Evolutionary conservation across 2,797 vertebrate species (phyloP).

Genomic region (Melanitta fusca): DNA sequence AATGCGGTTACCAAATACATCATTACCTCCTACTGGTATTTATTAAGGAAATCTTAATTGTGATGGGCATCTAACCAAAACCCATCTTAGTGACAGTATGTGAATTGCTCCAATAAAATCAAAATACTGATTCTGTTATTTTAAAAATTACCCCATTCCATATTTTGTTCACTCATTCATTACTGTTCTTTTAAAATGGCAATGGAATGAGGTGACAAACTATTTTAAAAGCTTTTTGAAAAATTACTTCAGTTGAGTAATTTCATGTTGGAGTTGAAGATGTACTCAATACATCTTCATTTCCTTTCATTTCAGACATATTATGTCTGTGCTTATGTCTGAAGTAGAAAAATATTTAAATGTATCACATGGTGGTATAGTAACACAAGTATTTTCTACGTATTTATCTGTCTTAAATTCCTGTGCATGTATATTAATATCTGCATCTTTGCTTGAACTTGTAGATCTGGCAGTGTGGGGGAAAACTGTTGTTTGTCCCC

Average conservation of each 20-base stretch:
- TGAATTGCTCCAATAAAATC: not conserved
- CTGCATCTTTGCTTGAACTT: not conserved
- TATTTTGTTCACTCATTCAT: not conserved
- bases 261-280: not conserved
- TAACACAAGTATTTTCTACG: not conserved
- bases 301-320: not conserved
- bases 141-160: not conserved
- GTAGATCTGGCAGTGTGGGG: constrained; percentile 98
- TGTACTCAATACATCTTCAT: not conserved
- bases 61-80: not conserved
- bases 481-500: constrained; percentile 94
- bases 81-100: not conserved
- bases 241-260: not conserved
- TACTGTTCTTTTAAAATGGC: not conserved
- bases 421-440: not conserved
- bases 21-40: not conserved
- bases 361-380: not conserved
- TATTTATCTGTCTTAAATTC: not conserved
- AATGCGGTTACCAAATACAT: not conserved
- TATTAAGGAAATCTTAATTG: not conserved
- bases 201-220: not conserved
- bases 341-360: not conserved
- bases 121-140: not conserved
- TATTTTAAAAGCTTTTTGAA: not conserved
- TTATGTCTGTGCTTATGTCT: not conserved